Evolutionary conservation across 2,113 vertebrate species (phyloP).

Genomic region (Melanostigma gelatinosum): DNA sequence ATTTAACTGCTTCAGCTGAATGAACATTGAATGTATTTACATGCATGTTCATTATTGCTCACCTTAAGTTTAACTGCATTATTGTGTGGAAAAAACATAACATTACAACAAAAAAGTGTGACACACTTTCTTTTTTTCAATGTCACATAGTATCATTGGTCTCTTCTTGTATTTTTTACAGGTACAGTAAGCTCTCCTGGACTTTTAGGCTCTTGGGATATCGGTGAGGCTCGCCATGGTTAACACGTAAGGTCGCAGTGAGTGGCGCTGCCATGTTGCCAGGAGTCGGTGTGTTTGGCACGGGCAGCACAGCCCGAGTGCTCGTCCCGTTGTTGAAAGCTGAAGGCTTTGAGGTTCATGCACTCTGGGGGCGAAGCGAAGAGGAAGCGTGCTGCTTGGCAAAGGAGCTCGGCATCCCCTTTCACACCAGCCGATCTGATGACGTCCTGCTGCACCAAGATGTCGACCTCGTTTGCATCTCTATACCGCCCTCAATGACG

Average conservation of each 20-base stretch:
- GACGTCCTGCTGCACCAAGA: slow-evolving; percentile 95
- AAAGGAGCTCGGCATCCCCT: slow-evolving; percentile 90
- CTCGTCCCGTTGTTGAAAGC: slow-evolving; percentile 92
- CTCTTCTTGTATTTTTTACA: slow-evolving; percentile 32
- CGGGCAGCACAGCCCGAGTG: slow-evolving; percentile 91
- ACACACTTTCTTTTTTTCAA: too few species aligned
- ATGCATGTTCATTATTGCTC: neutral
- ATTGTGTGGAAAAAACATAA: neutral
- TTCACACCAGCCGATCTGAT: slow-evolving; percentile 94
- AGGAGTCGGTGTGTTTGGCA: slow-evolving; percentile 97
- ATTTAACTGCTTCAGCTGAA: neutral
- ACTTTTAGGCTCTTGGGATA: slow-evolving; percentile 21
- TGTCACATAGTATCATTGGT: neutral
- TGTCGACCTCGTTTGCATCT: slow-evolving; percentile 97
- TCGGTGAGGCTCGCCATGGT: slow-evolving; percentile 43
- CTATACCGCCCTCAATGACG: slow-evolving; percentile 94
- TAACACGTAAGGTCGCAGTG: slow-evolving; percentile 40
- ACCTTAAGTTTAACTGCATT: neutral
- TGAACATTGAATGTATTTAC: neutral
- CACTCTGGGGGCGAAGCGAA: slow-evolving; percentile 93
- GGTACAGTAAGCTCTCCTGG: slow-evolving; percentile 13
- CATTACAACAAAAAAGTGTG: neutral
- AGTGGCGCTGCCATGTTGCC: slow-evolving; percentile 87
- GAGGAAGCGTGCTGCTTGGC: slow-evolving; percentile 93
- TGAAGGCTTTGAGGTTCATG: slow-evolving; percentile 94